Evolutionary conservation across 2,888 invertebrate species (phyloP).

Genomic region (Trachelus iudaicus): DNA sequence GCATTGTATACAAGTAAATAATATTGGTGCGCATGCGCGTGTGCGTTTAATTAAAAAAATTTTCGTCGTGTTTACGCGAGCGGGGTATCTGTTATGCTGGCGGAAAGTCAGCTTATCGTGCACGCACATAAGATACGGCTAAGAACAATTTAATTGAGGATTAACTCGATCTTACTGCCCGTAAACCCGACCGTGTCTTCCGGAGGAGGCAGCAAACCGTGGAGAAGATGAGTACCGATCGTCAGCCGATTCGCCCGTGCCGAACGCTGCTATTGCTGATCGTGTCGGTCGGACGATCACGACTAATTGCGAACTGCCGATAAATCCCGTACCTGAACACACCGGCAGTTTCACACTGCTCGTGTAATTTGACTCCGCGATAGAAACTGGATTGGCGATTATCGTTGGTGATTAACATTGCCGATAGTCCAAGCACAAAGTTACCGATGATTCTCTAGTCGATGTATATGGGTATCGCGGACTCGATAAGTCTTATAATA

Average conservation of each 20-base stretch:
- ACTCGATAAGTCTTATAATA: background rate
- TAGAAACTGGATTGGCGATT: conserved; percentile 3
- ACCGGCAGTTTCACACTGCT: background rate
- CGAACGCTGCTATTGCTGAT: background rate
- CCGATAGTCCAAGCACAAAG: background rate
- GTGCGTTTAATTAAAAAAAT: background rate
- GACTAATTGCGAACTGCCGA: background rate
- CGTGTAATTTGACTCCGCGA: conserved; percentile 2
- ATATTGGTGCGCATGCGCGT: background rate
- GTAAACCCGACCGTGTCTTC: conserved; percentile 28
- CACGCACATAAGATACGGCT: conserved; percentile 25
- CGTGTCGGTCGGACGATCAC: background rate
- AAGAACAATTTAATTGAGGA: conserved; percentile 42
- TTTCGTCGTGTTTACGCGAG: background rate
- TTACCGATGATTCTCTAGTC: background rate
- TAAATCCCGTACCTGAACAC: background rate
- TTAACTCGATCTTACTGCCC: conserved; percentile 30
- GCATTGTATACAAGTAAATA: background rate
- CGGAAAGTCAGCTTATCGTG: conserved; percentile 36
- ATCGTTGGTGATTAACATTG: background rate
- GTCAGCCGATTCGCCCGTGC: background rate
- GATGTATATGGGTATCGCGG: background rate
- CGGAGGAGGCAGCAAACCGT: background rate
- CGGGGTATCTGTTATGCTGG: conserved; percentile 9
- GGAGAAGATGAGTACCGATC: background rate